Percentiles rank a stretch among this genome's conserved stretches.
These are phyloP conservation scores for Berghia stephanieae DNA, from an alignment of 1,140 invertebrate genomes.

Conservation along the genomic window DNA sequence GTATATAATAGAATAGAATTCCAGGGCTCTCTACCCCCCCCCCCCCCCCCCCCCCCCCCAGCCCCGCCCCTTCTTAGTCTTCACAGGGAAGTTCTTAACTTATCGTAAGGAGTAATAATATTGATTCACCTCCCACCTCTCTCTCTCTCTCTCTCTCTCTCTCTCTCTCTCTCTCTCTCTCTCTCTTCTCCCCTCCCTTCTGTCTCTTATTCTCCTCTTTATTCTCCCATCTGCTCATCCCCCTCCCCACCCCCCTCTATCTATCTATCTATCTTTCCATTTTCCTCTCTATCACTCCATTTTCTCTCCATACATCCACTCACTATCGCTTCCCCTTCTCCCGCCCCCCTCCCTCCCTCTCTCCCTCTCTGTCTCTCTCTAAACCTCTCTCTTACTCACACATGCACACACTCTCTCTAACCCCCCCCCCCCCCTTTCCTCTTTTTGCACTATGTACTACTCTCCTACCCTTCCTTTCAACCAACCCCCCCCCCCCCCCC, in stretches of 20 bases:
- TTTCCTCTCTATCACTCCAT: neutral
- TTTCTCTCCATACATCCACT: neutral
- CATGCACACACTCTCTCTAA: neutral
- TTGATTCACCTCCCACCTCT: too few relatives aligned
- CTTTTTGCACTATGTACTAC: neutral
- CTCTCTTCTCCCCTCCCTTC: neutral
- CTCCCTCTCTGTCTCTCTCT: slow-evolving; percentile 23
- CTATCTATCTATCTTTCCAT: neutral
- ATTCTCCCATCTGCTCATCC: too few relatives aligned
- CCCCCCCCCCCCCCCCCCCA: too few relatives aligned
- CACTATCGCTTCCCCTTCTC: neutral
- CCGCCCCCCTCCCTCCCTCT: neutral
- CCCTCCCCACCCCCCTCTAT: neutral
- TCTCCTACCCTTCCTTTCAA: neutral
- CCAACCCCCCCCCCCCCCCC: neutral
- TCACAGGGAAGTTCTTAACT: too few relatives aligned
- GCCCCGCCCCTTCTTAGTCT: too few relatives aligned
- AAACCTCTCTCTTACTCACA: neutral
- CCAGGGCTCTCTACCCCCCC: too few relatives aligned
- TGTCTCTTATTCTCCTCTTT: neutral
- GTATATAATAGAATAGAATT: too few relatives aligned
- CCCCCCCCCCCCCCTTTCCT: neutral
- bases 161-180: slow-evolving; percentile 17
- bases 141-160: neutral
- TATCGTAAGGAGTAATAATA: too few relatives aligned